Percentiles rank a stretch among this genome's conserved stretches.
Conservation (phyloP, 1,140 invertebrate species). For the Lysiphlebus fabarum region DNA sequence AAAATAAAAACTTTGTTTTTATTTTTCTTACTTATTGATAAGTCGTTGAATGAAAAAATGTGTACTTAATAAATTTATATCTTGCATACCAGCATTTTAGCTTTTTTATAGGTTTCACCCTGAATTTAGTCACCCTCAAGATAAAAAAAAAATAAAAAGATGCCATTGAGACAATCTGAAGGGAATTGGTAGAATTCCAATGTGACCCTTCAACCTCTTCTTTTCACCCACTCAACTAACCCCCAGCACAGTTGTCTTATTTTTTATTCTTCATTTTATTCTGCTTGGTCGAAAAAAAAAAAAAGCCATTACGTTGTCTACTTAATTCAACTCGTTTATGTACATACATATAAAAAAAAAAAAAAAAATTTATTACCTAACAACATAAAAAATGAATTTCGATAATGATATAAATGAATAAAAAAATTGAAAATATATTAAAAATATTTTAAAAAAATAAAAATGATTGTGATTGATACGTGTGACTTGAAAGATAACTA, state of each 20-base stretch:
- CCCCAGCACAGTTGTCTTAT: conserved; percentile 9
- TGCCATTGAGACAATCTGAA: conserved; percentile 46
- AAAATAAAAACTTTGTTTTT: no score
- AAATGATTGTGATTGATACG: no score
- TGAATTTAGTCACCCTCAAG: conserved; percentile 34
- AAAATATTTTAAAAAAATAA: no score
- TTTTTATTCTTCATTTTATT: conserved; percentile 22
- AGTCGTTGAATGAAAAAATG: no score
- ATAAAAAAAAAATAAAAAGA: conserved; percentile 27
- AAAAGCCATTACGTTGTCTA: conserved; percentile 40
- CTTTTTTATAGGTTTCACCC: conserved; percentile 8
- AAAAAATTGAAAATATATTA: no score
- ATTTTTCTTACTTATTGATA: no score
- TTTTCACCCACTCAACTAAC: neutral
- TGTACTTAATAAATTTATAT: conserved; percentile 1
- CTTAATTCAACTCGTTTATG: no score
- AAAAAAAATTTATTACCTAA: no score
- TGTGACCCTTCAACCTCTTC: conserved; percentile 29
- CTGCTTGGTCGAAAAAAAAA: conserved; percentile 16
- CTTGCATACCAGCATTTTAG: conserved; percentile 15
- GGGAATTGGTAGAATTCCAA: conserved; percentile 51
- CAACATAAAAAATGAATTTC: no score
- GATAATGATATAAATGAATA: no score
- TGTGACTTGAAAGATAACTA: no score
- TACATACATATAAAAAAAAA: no score